Evolutionary conservation across 2,113 vertebrate genomes (phyloP), one percentile per base, ranked within the genome.

Genomic region (Mungos mungo): DNA sequence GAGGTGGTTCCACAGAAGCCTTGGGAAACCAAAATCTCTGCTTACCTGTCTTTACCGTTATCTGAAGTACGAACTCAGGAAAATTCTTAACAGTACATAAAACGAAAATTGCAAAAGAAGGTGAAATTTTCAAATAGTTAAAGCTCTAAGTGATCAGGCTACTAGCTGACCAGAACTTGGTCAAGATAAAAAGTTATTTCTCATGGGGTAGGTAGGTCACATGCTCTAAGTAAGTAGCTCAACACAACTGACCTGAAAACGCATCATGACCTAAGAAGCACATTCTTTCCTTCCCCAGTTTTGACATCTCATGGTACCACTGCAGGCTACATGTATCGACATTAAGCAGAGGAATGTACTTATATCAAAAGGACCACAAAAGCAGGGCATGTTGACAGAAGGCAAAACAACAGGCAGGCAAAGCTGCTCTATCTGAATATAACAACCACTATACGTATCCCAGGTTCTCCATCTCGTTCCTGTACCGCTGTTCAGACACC

Each of bases 381-480:
- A 99, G 99, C 98, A 98, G 98, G 98, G 98, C 97, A 96, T 52
- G 95, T 94, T 63, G 90, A 98, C 97, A 95, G 84, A 97, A 98
- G 98, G 98, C 98, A 98, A 98, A 98, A 98, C 98, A 97, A 98
- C 98, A 98, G 98, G 98, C 98, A 69, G 98, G 98, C 97, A 92
- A 97, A 98, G 98, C 97, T 97, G 98, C 98, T 98, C 98, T 97
- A 97, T 86, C 79, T 41, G 94, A 97, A 97, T 76, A 93, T 23
- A 79, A 96, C 79, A 25, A 11, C 92, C 98, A 98, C 98, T 99
- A 99, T 98, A 99, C 99, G 16, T 99, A 99, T 79, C 99, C 99
- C 83, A 99, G 99, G 97, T 99, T 99, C 98, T 99, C 99, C 99
- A 99, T 99, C 99, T 99, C 99, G 0, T 98, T 99, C 97, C 99